Conservation (phyloP, 1,140 invertebrate genomes). For the Platorchestia sp. region DNA sequence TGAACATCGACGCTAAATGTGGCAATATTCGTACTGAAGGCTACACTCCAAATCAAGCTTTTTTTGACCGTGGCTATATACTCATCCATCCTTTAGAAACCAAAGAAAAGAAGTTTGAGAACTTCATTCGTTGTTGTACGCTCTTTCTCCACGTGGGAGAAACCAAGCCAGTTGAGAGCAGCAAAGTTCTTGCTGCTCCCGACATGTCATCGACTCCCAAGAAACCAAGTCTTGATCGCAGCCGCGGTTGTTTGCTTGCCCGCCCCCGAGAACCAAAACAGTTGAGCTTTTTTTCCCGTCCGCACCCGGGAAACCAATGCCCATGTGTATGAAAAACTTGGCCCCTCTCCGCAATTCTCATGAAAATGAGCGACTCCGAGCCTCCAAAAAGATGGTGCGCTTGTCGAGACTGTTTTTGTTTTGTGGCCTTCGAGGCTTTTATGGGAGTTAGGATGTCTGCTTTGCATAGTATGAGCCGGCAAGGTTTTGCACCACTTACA, state of each 20-base stretch:
- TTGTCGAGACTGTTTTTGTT: slow-evolving; percentile 39
- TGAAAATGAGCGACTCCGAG: background rate
- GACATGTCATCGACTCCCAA: background rate
- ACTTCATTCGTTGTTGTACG: too few species aligned
- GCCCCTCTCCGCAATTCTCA: slow-evolving; percentile 4
- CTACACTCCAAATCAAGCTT: too few species aligned
- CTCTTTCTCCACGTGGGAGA: too few species aligned
- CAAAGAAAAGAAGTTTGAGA: too few species aligned
- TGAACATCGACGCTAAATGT: too few species aligned
- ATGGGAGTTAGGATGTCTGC: slow-evolving; percentile 34
- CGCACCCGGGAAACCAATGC: background rate
- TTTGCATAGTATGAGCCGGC: slow-evolving; percentile 40
- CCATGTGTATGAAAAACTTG: background rate
- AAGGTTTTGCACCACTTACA: slow-evolving; percentile 2
- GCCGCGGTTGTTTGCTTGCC: background rate
- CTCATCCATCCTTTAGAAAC: too few species aligned
- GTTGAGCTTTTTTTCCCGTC: background rate
- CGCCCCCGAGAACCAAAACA: background rate
- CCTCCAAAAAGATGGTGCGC: background rate
- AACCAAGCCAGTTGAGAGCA: too few species aligned
- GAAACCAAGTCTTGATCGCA: background rate
- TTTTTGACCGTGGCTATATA: too few species aligned
- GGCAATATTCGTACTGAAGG: too few species aligned
- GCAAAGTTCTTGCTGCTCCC: background rate
- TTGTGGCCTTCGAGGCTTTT: background rate